These are phyloP conservation scores for Fragum whitleyi DNA, from an alignment of 2,888 invertebrate genomes.

Conservation along the genomic window DNA sequence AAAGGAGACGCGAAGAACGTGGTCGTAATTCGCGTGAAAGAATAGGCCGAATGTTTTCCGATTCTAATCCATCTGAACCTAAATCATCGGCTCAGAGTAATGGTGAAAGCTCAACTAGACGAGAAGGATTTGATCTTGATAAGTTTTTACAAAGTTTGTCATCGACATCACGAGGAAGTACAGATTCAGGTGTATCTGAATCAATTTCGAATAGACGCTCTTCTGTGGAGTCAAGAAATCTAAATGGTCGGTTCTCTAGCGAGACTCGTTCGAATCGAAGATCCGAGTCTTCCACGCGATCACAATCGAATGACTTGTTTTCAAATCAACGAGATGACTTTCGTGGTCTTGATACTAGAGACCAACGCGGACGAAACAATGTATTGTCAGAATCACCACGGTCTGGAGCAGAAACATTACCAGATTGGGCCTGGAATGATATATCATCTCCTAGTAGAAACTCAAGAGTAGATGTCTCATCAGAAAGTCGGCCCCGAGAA, in stretches of 20 bases:
- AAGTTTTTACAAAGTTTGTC: background rate
- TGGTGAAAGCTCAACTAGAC: background rate
- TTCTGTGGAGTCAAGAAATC: background rate
- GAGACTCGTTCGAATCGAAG: background rate
- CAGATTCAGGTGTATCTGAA: background rate
- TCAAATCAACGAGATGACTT: background rate
- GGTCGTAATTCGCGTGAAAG: background rate
- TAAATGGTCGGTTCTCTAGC: no score
- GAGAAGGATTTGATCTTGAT: conserved; percentile 3
- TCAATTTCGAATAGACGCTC: background rate
- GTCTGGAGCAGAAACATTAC: background rate
- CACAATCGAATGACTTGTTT: background rate
- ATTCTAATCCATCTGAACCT: background rate
- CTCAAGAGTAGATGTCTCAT: background rate
- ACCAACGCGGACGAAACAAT: background rate
- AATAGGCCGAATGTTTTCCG: background rate
- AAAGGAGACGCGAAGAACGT: background rate
- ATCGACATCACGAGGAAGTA: background rate
- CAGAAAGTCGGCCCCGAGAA: background rate
- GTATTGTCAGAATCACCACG: background rate
- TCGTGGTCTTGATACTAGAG: background rate
- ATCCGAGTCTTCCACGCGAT: background rate
- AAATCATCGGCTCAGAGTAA: background rate
- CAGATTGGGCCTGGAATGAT: background rate
- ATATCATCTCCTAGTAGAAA: background rate